These are phyloP conservation scores for Pelvicachromis taeniatus DNA, from an alignment of 2,113 vertebrate genomes.

Conservation along the genomic window DNA sequence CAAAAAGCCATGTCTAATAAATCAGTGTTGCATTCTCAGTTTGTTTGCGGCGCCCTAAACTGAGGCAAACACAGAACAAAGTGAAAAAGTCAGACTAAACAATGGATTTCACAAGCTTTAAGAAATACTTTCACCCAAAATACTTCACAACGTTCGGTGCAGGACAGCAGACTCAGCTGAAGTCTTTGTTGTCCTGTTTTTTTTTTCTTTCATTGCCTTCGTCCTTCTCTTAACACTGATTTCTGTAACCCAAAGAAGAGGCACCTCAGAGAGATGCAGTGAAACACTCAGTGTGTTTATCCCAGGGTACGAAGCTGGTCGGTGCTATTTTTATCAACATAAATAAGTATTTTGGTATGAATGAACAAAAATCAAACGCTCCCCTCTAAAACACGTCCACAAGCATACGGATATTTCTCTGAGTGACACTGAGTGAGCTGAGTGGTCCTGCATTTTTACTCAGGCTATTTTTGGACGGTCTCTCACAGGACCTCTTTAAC, in stretches of 20 bases:
- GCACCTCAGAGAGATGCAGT: neutral
- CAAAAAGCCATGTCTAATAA: neutral
- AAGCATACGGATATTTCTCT: conserved; percentile 40
- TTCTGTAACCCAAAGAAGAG: neutral
- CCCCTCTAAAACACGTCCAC: neutral
- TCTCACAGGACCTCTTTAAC: conserved; percentile 76
- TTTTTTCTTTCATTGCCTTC: neutral
- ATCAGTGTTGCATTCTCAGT: neutral
- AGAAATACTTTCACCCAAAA: neutral
- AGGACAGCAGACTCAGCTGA: neutral
- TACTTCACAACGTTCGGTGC: neutral
- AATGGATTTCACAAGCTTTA: neutral
- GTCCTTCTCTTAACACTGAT: neutral
- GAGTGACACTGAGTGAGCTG: conserved; percentile 31
- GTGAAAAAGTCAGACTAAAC: neutral
- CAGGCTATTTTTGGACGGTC: conserved; percentile 69
- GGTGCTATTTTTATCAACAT: conserved; percentile 27
- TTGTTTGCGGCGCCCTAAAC: neutral
- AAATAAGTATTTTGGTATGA: conserved; percentile 42
- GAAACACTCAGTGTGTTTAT: neutral
- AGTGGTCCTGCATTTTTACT: conserved; percentile 62
- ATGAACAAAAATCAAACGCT: conserved; percentile 32
- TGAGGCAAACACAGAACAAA: fast-evolving
- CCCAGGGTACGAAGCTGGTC: neutral
- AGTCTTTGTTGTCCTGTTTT: neutral